Base-by-base conservation (phyloP, 2,113 vertebrate species). In the Planiliza haematocheilus region DNA sequence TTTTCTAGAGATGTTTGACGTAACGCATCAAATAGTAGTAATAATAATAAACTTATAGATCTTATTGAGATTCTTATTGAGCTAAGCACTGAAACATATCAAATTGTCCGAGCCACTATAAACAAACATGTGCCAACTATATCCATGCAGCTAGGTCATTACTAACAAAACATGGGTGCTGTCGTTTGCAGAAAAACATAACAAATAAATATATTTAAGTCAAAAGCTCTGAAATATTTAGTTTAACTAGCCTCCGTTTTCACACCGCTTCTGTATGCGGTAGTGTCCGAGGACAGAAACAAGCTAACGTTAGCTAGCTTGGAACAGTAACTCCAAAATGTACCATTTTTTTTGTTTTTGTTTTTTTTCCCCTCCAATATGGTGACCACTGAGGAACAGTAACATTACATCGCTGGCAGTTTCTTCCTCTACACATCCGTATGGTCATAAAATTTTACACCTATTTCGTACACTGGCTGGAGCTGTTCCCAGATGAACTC, bases 271-370 rank as follows among this genome's bases (percentile, higher is more conserved):
- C 34, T 8, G 8, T 48, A n/a, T 46, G 24, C 2, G 30, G 10
- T 38, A 10, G 36, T 10, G 24, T 30, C 34, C n/a, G 41, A 14
- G 64, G n/a, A 30, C 18, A 13, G 8, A 20, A 3, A 37, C 10
- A 37, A 34, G 75, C 60, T 84, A 84, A 56, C 64, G 7, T 42
- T 8, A 7, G 59, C 58, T 81, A 78, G 37, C 62, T 68, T 18
- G 17, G 17, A 45, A 16, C 7, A n/a, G 10, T 5, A 49, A 49
- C 7, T 21, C 3, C 48, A 37, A 24, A n/a, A 18, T 24, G 36
- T 41, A 8, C 39, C 13, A 11, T 42, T 30, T 30, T 30, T 30
- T 30, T 30, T 30, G n/a, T 30, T 30, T 30, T 30, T 30, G 2
- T 30, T 42, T 30, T 30, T 30, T 30, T 30, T 30, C 5, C 5